A percentile compares a stretch with the other conserved stretches of the same genome.
phyloP scores from a whole-genome alignment of 2,113 vertebrate species.

The Phalacrocorax pelagicus region DNA sequence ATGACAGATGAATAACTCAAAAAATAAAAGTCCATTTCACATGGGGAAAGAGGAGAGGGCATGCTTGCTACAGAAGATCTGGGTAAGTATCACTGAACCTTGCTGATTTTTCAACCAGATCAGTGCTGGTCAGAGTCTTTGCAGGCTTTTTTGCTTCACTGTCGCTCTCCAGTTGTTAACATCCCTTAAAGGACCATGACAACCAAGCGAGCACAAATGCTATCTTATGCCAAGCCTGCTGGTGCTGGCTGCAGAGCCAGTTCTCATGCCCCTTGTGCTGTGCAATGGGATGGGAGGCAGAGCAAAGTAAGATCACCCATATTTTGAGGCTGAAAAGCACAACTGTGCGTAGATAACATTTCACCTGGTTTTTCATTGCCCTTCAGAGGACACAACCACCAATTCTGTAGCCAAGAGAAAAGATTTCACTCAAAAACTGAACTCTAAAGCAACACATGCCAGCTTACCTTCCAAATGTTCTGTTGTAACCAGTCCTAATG shows the following conservation, averaged over 20 bases:
- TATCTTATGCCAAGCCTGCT: neutral
- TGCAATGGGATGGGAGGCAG: neutral
- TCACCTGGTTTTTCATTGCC: neutral
- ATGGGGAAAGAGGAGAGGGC: neutral
- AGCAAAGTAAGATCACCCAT: neutral
- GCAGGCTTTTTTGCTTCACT: neutral
- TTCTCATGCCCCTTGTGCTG: neutral
- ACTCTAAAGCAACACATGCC: neutral
- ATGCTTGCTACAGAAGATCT: neutral
- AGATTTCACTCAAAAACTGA: neutral
- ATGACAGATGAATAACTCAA: neutral
- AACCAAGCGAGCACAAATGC: neutral
- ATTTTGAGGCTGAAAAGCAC: neutral
- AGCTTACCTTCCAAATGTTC: constrained; percentile 94
- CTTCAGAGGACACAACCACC: neutral
- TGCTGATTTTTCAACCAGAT: neutral
- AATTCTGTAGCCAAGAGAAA: neutral
- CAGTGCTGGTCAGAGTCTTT: neutral
- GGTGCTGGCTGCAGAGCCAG: neutral
- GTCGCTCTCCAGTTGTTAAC: neutral
- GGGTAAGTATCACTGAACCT: neutral
- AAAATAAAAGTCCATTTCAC: neutral
- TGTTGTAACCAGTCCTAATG: constrained; percentile 93
- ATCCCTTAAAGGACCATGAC: neutral
- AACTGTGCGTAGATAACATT: neutral